These are phyloP conservation scores for Bugula neritina DNA, from an alignment of 2,888 invertebrate species.

Conservation along the genomic window DNA sequence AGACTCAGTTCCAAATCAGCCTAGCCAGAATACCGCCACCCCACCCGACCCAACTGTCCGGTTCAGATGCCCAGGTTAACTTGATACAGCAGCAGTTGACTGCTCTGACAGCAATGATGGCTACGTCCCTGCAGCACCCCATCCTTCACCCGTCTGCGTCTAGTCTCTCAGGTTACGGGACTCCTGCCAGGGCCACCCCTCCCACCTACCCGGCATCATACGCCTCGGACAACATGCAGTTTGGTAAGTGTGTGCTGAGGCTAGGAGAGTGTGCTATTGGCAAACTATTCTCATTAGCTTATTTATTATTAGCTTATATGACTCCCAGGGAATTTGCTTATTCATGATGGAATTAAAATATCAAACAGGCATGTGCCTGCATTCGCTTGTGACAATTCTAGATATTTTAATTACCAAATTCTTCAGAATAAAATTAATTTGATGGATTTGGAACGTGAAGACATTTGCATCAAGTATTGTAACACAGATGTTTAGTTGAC, in stretches of 20 bases:
- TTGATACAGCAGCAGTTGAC: constrained; percentile 16
- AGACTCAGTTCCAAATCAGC: background rate
- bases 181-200: constrained; percentile 9
- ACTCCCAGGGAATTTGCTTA: too few species aligned
- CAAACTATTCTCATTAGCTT: background rate
- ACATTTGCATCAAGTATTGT: too few species aligned
- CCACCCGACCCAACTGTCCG: background rate
- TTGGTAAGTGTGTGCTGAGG: background rate
- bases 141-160: background rate
- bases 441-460: too few species aligned
- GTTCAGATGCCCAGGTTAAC: constrained; percentile 9
- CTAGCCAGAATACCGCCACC: background rate
- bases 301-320: too few species aligned
- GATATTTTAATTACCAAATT: too few species aligned
- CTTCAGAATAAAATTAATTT: too few species aligned
- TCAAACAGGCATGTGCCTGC: too few species aligned
- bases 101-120: constrained; percentile 21
- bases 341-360: too few species aligned
- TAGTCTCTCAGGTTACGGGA: constrained; percentile 22
- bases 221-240: background rate
- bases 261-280: background rate
- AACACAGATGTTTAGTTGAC: too few species aligned
- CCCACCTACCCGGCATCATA: background rate
- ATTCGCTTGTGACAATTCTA: too few species aligned
- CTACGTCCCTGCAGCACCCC: constrained; percentile 18